Percentiles rank a stretch among this genome's conserved stretches.
Conservation (phyloP, 2,797 vertebrate species). For the Sebastes steindachneri region DNA sequence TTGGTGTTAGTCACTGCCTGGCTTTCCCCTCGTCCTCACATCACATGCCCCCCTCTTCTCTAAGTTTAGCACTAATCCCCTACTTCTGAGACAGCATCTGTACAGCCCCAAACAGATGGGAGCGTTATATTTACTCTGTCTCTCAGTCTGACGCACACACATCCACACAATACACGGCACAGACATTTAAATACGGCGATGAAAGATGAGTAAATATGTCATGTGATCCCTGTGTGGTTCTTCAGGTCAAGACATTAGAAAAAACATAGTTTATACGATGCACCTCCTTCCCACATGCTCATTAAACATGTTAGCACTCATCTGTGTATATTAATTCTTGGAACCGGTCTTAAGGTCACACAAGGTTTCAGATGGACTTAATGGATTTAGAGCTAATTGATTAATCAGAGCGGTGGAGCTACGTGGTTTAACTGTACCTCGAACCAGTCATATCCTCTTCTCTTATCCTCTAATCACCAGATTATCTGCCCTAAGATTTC, state of each 20-base stretch:
- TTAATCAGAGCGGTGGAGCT: conserved; percentile 33
- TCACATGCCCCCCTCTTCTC: conserved; percentile 46
- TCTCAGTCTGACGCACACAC: conserved; percentile 27
- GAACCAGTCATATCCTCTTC: conserved; percentile 17
- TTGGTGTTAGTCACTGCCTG: conserved; percentile 54
- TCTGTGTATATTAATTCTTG: not conserved
- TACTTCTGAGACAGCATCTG: conserved; percentile 76
- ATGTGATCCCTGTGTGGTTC: not conserved
- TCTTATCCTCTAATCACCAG: conserved; percentile 54
- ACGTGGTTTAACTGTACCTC: conserved; percentile 12
- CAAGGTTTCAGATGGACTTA: conserved; percentile 29
- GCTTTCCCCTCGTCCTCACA: conserved; percentile 38
- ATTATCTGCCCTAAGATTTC: conserved; percentile 55
- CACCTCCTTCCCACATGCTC: not conserved
- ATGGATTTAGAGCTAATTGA: conserved; percentile 60
- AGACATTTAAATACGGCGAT: conserved; percentile 12
- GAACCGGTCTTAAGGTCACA: conserved; percentile 7
- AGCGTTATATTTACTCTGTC: conserved; percentile 61
- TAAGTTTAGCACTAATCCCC: conserved; percentile 75
- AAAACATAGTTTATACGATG: not conserved
- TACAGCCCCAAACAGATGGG: conserved; percentile 61
- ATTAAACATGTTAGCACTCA: not conserved
- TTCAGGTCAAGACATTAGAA: not conserved
- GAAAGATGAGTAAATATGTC: conserved; percentile 17
- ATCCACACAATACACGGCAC: not conserved